Evolutionary conservation across 2,888 invertebrate genomes (phyloP).

Genomic region (Xanthia icteritia): DNA sequence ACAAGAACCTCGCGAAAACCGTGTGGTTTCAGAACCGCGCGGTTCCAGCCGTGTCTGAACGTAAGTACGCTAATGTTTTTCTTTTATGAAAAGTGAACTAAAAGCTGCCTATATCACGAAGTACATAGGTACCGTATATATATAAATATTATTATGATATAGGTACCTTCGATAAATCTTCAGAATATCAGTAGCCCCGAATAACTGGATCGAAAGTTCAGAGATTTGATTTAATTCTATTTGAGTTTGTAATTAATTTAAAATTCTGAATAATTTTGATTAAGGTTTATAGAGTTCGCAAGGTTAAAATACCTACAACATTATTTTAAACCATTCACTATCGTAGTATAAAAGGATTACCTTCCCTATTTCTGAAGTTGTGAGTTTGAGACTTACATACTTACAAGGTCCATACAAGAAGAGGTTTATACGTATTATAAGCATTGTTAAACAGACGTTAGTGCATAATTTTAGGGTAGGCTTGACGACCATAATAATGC

Average conservation of each 20-base stretch:
- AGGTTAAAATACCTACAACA: background rate
- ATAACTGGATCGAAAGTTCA: constrained; percentile 47
- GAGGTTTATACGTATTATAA: too few relatives aligned
- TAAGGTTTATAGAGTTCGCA: constrained; percentile 11
- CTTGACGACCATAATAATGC: too few relatives aligned
- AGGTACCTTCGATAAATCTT: constrained; percentile 17
- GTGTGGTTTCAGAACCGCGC: too few relatives aligned
- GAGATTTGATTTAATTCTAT: constrained; percentile 51
- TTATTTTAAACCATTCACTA: constrained; percentile 11
- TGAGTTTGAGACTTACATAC: background rate
- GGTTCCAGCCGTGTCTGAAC: background rate
- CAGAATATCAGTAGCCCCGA: constrained; percentile 45
- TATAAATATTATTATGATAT: background rate
- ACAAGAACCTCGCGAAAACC: too few relatives aligned
- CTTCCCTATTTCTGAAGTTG: background rate
- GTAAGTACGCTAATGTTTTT: too few relatives aligned
- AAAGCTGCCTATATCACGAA: background rate
- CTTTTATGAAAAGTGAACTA: too few relatives aligned
- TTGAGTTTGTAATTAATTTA: constrained; percentile 50
- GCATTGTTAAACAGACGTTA: too few relatives aligned
- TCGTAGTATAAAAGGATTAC: background rate
- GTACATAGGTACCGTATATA: too few relatives aligned
- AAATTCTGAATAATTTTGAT: constrained; percentile 41
- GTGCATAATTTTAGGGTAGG: too few relatives aligned
- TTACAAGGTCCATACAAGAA: too few relatives aligned